phyloP scores from a whole-genome alignment of 2,888 invertebrate species.

The Melinaea marsaeus region DNA sequence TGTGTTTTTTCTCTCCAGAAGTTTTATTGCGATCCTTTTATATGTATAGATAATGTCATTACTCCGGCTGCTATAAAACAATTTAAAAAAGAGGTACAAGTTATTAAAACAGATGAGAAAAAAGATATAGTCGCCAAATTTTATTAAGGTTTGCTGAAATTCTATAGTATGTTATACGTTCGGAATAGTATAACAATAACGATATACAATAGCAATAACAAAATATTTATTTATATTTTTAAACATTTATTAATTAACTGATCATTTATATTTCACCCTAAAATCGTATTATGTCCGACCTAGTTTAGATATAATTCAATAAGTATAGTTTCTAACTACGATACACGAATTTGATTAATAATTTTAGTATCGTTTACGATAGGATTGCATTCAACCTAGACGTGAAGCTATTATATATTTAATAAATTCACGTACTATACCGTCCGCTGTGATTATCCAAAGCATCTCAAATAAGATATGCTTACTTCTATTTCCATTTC shows the following conservation, averaged over 20 bases:
- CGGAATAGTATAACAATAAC: too few species aligned
- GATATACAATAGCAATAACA: too few species aligned
- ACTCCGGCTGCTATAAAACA: not conserved
- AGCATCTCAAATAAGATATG: slow-evolving; percentile 22
- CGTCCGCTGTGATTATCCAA: slow-evolving; percentile 50
- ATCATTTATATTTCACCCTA: too few species aligned
- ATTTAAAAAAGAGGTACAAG: not conserved
- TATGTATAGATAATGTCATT: not conserved
- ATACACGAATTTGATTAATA: slow-evolving; percentile 24
- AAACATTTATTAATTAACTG: too few species aligned
- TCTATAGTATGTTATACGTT: too few species aligned
- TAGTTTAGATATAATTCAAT: slow-evolving; percentile 28
- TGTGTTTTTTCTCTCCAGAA: too few species aligned
- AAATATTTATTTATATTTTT: too few species aligned
- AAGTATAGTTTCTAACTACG: slow-evolving; percentile 29
- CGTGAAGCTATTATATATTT: slow-evolving; percentile 60
- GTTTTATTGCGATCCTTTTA: not conserved
- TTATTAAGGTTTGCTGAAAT: too few species aligned
- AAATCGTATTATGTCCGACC: slow-evolving; percentile 23
- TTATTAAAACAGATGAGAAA: too few species aligned
- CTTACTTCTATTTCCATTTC: slow-evolving; percentile 23
- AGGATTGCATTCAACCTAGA: slow-evolving; percentile 37
- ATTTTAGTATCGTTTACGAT: slow-evolving; percentile 2
- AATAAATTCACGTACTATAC: too few species aligned
- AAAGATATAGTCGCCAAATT: too few species aligned